Percentiles rank a stretch among this genome's conserved stretches.
Conservation (phyloP, 2,797 vertebrate genomes). For the Pseudomugil gertrudae region DNA sequence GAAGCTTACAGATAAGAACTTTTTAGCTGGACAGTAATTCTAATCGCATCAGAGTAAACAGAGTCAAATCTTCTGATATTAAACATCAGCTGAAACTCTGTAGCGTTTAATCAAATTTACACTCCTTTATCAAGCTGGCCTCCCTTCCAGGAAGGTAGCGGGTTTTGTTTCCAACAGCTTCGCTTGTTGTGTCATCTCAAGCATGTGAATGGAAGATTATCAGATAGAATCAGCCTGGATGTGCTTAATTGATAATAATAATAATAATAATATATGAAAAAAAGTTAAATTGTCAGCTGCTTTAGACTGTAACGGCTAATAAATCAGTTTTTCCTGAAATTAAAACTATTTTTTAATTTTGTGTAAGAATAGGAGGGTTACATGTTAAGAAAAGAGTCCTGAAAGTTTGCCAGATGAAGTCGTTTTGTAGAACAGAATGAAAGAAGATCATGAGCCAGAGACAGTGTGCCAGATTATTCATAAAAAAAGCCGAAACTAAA, state of each 20-base stretch:
- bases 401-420: not conserved
- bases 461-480: not conserved
- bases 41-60: slow-evolving; percentile 20
- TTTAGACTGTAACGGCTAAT: not conserved
- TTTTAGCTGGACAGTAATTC: not conserved
- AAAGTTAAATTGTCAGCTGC: not conserved
- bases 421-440: not conserved
- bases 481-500: not conserved
- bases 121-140: slow-evolving; percentile 6
- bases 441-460: not conserved
- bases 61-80: slow-evolving; percentile 9
- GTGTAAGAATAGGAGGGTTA: not conserved
- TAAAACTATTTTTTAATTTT: not conserved
- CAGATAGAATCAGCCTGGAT: slow-evolving; percentile 12
- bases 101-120: slow-evolving; percentile 33
- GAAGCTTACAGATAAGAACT: slow-evolving; percentile 9
- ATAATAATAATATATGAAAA: not conserved
- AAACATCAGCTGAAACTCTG: slow-evolving; percentile 23
- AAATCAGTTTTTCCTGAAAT: not conserved
- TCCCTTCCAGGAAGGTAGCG: not conserved
- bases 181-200: slow-evolving; percentile 5
- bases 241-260: too few relatives aligned
- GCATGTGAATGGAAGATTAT: slow-evolving; percentile 16
- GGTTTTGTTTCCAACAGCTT: slow-evolving; percentile 13
- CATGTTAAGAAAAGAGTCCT: not conserved